phyloP scores from a whole-genome alignment of 2,113 vertebrate genomes.

The Melanotaenia duboulayi region DNA sequence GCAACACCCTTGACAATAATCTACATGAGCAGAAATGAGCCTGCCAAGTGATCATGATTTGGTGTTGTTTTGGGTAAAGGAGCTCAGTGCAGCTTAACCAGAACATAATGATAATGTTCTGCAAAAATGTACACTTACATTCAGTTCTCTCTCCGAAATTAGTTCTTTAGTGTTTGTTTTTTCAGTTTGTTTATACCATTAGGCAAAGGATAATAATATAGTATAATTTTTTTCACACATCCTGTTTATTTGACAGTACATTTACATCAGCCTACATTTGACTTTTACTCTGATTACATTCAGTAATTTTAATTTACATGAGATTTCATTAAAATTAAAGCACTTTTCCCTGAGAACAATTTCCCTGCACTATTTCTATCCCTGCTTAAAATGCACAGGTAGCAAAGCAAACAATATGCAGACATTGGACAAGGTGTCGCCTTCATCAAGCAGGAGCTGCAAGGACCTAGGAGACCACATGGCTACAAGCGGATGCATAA shows the following conservation, averaged over 20 bases:
- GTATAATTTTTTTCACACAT: too few relatives aligned
- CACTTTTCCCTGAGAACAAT: neutral
- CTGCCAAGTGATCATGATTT: too few relatives aligned
- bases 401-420: neutral
- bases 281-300: neutral
- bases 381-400: neutral
- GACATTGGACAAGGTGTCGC: neutral
- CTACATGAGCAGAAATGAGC: too few relatives aligned
- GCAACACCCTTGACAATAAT: too few relatives aligned
- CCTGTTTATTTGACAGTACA: neutral
- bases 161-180: too few relatives aligned
- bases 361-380: neutral
- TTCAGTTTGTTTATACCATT: too few relatives aligned
- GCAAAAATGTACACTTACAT: too few relatives aligned
- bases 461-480: constrained; percentile 8
- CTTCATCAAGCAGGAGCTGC: constrained; percentile 7
- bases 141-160: too few relatives aligned
- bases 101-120: too few relatives aligned
- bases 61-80: too few relatives aligned
- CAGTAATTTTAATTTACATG: neutral
- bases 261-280: neutral
- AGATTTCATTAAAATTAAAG: neutral
- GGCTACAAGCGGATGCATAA: constrained; percentile 9
- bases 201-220: too few relatives aligned
- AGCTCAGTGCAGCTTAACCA: too few relatives aligned